Evolutionary conservation across 2,888 invertebrate species (phyloP), one percentile per base, ranked within the genome.

Genomic region (Neoascia interrupta): DNA sequence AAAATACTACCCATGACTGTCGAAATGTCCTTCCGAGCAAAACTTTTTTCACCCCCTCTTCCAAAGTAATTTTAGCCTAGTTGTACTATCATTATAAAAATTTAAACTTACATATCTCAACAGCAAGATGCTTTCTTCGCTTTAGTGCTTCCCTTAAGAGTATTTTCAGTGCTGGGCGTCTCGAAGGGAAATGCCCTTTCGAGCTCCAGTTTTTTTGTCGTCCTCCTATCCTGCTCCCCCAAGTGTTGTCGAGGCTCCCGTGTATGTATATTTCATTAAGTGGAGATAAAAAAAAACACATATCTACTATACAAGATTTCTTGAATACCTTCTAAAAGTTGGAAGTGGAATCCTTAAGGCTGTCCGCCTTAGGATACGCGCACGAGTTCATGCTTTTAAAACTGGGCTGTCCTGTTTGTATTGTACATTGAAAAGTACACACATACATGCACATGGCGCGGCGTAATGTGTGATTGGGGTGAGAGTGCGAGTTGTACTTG

Each of bases 11-110:
- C n/a, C n/a, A n/a, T n/a, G n/a, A n/a, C n/a, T n/a, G n/a, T n/a
- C n/a, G 47, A 41, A 56, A 68, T 68, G 68, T 49, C 39, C 56
- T 49, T 41, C 36, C 19, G n/a, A 49, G 39, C 13, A 28, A 49
- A 68, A 56, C 47, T 68, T 54, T 68, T 21, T 68, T 58, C 56
- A 56, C 47, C 37, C 53, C 28, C 23, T 31, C 28, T 43, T 64
- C 21, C 13, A 10, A 45, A 18, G 45, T 47, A 39, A 23, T 28
- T 34, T 49, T 5, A 41, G 41, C 43, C 51, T 58, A 51, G 49
- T 36, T 45, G 51, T 58, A 51, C 41, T 58, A 58, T 69, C 47
- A 69, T 69, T 69, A 69, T 58, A 49, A 69, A 58, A 69, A 69
- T 69, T 69, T 60, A 51, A 69, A 49, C 39, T 58, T 37, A 49